Evolutionary conservation across 92 coral and sea anemone genomes (phyloP).

Genomic region (Umimayanthus chanpuru): DNA sequence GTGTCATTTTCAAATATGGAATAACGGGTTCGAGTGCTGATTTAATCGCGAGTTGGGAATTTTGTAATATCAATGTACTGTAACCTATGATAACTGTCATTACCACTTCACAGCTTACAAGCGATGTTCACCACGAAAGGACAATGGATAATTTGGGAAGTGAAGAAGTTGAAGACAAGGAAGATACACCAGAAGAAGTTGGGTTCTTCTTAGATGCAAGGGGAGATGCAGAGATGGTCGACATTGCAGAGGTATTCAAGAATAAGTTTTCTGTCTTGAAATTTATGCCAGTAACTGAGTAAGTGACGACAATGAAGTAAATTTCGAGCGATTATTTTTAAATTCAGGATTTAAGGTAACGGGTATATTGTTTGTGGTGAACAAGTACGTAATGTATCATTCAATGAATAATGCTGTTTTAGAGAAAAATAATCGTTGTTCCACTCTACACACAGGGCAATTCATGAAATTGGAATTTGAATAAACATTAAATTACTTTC

Average conservation of each 20-base stretch:
- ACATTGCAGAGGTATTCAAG: conserved; percentile 17
- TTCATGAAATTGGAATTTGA: not conserved
- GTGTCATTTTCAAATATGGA: too few relatives aligned
- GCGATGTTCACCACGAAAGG: not conserved
- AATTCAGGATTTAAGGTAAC: too few relatives aligned
- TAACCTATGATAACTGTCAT: not conserved
- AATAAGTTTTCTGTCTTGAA: not conserved
- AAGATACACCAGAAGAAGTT: not conserved
- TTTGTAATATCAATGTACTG: not conserved
- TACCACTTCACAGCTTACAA: conserved; percentile 15
- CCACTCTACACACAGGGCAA: not conserved
- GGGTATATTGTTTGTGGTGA: too few relatives aligned
- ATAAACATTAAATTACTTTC: too few relatives aligned
- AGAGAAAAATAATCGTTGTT: not conserved
- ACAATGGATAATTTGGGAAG: not conserved
- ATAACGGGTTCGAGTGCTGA: too few relatives aligned
- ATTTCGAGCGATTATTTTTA: too few relatives aligned
- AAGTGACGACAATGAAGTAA: not conserved
- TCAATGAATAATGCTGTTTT: not conserved
- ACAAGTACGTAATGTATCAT: not conserved
- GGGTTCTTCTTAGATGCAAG: conserved; percentile 28
- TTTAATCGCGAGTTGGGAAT: too few relatives aligned
- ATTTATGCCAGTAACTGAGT: not conserved
- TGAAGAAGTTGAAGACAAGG: not conserved
- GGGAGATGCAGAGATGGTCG: conserved; percentile 6